Evolutionary conservation across 2,888 invertebrate species (phyloP).

Genomic region (Ariolimax columbianus): DNA sequence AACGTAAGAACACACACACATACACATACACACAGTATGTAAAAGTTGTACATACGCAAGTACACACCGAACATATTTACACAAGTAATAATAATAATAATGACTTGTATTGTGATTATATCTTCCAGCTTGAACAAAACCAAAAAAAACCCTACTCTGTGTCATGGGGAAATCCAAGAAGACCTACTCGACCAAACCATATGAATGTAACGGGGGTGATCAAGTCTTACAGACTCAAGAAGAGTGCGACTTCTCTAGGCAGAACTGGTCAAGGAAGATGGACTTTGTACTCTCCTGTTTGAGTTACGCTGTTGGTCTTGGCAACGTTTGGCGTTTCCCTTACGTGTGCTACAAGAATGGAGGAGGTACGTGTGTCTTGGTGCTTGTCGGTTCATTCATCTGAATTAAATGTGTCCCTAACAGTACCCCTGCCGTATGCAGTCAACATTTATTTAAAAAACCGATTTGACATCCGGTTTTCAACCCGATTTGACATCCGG

Average conservation of each 20-base stretch:
- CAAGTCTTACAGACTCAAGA: conserved; percentile 26
- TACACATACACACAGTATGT: no score
- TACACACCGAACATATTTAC: no score
- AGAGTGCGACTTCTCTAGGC: conserved; percentile 16
- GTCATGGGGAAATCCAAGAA: conserved; percentile 15
- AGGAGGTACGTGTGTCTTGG: conserved; percentile 40
- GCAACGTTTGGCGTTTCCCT: conserved; percentile 55
- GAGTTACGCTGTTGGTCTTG: conserved; percentile 54
- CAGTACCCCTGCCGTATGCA: no score
- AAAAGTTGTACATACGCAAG: no score
- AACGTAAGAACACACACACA: no score
- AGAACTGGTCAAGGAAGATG: conserved; percentile 54
- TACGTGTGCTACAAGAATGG: conserved; percentile 55
- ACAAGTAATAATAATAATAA: no score
- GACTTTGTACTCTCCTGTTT: conserved; percentile 55
- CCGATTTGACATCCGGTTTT: no score
- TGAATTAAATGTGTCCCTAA: no score
- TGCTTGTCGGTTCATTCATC: background rate
- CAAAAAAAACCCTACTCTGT: no score
- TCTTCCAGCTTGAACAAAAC: background rate
- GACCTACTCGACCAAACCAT: background rate
- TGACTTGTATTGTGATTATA: background rate
- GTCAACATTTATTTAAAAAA: no score
- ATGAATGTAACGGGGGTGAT: background rate
- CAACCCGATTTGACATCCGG: no score